Percentiles rank a stretch among this genome's conserved stretches.
Evolutionary conservation across 2,113 vertebrate genomes (phyloP).

Genomic region (Corythornis vintsioides): DNA sequence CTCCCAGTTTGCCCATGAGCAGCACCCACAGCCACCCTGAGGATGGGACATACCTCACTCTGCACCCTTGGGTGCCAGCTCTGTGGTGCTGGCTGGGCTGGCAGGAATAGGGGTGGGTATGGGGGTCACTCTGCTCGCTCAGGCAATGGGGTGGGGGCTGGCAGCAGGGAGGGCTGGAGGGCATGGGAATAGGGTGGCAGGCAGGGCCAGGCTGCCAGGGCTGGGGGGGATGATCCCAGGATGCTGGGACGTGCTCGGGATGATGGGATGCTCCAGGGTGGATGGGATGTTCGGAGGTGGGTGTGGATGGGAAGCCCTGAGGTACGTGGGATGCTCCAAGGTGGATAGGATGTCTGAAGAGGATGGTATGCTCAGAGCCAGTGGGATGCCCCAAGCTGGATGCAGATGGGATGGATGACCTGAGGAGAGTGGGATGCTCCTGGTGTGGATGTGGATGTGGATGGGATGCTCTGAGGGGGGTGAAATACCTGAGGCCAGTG

Average conservation of each 20-base stretch:
- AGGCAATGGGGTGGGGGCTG: background rate
- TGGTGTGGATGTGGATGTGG: too few species aligned
- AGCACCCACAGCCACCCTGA: background rate
- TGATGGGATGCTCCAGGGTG: fast-evolving
- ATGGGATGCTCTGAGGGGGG: fast-evolving
- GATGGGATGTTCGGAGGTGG: background rate
- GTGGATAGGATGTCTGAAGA: too few species aligned
- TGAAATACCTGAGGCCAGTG: background rate
- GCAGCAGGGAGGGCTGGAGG: background rate
- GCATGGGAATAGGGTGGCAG: fast-evolving
- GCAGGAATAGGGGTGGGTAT: too few species aligned
- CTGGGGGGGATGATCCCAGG: background rate
- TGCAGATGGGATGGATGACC: background rate
- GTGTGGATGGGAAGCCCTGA: background rate
- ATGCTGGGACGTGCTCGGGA: background rate
- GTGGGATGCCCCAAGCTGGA: too few species aligned
- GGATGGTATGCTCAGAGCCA: fast-evolving
- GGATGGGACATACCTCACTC: background rate
- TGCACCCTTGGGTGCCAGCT: background rate
- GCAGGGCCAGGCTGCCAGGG: background rate
- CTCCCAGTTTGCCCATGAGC: background rate
- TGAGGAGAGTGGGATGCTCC: too few species aligned
- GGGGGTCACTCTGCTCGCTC: fast-evolving
- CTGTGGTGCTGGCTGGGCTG: background rate
- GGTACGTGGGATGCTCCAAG: too few species aligned